Base-by-base conservation (phyloP, 2,888 invertebrate genomes). In the Ceriagrion tenellum region DNA sequence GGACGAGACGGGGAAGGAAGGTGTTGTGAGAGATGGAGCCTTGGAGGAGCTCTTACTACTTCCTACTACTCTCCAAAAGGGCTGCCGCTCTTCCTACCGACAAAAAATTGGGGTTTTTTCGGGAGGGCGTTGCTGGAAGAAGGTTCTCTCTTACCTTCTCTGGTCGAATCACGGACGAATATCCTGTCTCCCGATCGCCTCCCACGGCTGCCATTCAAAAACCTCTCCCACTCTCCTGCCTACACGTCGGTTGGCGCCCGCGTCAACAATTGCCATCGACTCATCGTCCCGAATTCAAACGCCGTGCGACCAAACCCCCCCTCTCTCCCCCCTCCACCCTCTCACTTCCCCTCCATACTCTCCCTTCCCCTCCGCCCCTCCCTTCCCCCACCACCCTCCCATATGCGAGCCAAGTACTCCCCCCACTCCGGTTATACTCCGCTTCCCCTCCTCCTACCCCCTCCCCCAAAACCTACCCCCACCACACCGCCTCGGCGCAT, bases 261-360 rank as follows among this genome's bases (percentile, higher is more conserved):
- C 93, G 93, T 74, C 93, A 93, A 93, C 93, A 93, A 93, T 93
- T 93, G 93, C 93, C 69, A 93, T 93, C 93, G 93, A 93, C 93
- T 93, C 93, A 63, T 63, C 93, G 69, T 69, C 35, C 91, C 63
- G 91, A 91, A 69, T 93, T 93, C 93, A 93, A 95, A 95, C 95
- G 90, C 91, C 95, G 63, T 96, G 96, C 95, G 55, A 63, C 56
- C 89, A 81, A 95, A 95, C 96, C 95, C 95, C 95, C 95, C 81
- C 90, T 90, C 95, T 95, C n/a, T n/a, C n/a, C 95, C 95, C 95
- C 95, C 95, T 16, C 95, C 55, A 8, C 63, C 4, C 63, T 16
- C 59, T 3, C 55, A 0, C 55, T 55, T 12, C 47, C 55, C 6
- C 16, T 0, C 47, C 47, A n/a, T 35, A 8, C 81, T n/a, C 30